Evolutionary conservation across 2,113 vertebrate genomes (phyloP).

Genomic region (Hemichromis elongatus): DNA sequence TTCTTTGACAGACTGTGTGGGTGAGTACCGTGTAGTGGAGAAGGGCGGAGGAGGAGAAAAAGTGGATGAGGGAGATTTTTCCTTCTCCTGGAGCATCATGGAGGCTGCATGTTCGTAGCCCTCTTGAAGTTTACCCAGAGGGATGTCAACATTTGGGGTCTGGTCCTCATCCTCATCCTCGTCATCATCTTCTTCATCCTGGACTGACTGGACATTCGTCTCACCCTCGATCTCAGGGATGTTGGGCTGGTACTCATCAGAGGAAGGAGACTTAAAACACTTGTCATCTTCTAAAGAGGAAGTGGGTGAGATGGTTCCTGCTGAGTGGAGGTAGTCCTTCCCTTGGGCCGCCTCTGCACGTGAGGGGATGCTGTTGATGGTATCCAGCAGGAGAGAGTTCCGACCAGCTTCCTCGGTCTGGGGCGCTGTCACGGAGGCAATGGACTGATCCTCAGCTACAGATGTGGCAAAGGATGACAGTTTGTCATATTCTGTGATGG

Average conservation of each 20-base stretch:
- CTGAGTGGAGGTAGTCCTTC: slow-evolving; percentile 91
- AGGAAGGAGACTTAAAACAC: slow-evolving; percentile 92
- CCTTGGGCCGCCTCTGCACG: slow-evolving; percentile 88
- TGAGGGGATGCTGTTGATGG: slow-evolving; percentile 84
- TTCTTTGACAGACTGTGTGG: slow-evolving; percentile 42
- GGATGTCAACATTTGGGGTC: slow-evolving; percentile 76
- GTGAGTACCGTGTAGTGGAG: neutral
- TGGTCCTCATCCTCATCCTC: slow-evolving; percentile 82
- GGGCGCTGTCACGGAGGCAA: slow-evolving; percentile 89
- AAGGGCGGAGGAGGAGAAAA: slow-evolving; percentile 1
- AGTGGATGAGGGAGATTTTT: slow-evolving; percentile 31
- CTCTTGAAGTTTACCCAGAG: slow-evolving; percentile 78
- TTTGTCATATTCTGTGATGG: slow-evolving; percentile 96
- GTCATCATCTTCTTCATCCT: slow-evolving; percentile 78
- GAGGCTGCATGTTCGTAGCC: slow-evolving; percentile 70
- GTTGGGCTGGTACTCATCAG: slow-evolving; percentile 84
- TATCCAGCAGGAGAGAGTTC: slow-evolving; percentile 86
- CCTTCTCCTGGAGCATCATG: slow-evolving; percentile 66
- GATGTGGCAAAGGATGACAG: slow-evolving; percentile 95
- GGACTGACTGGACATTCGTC: slow-evolving; percentile 60
- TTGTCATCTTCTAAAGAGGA: slow-evolving; percentile 97
- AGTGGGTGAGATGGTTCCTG: slow-evolving; percentile 95
- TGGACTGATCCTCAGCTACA: slow-evolving; percentile 93
- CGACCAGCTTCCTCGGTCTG: slow-evolving; percentile 90
- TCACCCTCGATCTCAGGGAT: slow-evolving; percentile 75